Base-by-base conservation (phyloP, 30 jellyfish, hydroid and myxozoan species). In the Pseudorhiza aurosa region DNA sequence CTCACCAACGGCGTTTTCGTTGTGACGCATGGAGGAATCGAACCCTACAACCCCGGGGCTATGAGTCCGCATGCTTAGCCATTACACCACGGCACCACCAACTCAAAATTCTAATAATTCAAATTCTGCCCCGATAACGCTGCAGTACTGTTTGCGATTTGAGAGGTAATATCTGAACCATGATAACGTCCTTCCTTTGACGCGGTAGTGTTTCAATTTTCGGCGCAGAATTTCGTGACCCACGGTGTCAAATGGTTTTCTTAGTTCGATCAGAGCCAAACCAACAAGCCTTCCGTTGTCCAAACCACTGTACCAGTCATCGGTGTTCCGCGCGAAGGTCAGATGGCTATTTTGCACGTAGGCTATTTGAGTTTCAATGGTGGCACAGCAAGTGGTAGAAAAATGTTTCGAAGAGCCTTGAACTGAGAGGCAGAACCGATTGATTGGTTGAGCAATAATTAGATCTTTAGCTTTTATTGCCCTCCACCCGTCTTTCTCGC, bases 261-360 rank as follows among this genome's bases (percentile, higher is more conserved):
- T 46, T 46, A 46, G 60, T 22, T 46, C 60, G 60, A 46, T 46
- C 19, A 46, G 60, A 11, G 19, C 6, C 19, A 46, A 5, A 46
- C 19, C 60, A 46, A 46, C 60, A 46, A 46, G 60, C 7, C 18
- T 22, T 46, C 60, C 60, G 2, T 46, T 46, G 19, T 46, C 60
- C 60, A 46, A 14, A 46, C 60, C 60, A 46, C 60, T 46, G 60
- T 14, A 46, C 60, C 60, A 46, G 19, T 46, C 60, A 46, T 46
- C 60, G 19, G 19, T 46, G 19, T 5, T 46, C 19, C 19, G 60
- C 19, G 19, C 21, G 5, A 4, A 46, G 19, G 19, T 27, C 60
- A 46, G 60, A 46, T 46, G 15, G 60, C 60, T 46, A 24, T 4
- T 46, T 46, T 11, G 60, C 60, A 46, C 15, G 60, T 46, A 12